phyloP scores from a whole-genome alignment of 2,888 invertebrate genomes.

The Athalia cordata region DNA sequence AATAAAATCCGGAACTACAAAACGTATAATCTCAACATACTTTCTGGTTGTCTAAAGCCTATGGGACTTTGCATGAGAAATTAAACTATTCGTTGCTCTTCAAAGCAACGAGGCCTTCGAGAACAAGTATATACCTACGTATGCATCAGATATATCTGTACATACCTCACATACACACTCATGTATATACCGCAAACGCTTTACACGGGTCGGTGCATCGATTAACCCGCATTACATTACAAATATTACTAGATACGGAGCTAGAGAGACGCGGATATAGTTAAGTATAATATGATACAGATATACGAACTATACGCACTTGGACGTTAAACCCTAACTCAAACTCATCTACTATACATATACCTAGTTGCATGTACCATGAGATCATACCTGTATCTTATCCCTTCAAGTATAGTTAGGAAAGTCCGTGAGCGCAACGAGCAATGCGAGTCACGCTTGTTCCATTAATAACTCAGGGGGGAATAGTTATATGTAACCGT shows the following conservation, averaged over 20 bases:
- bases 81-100: background rate
- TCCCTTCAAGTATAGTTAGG: background rate
- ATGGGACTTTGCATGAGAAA: background rate
- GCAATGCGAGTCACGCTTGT: conserved; percentile 57
- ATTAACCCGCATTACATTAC: conserved; percentile 68
- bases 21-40: too few species aligned
- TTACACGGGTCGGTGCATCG: conserved; percentile 69
- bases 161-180: background rate
- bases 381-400: too few species aligned
- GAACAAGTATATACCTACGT: conserved; percentile 43
- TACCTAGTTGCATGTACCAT: too few species aligned
- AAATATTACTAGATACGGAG: conserved; percentile 44
- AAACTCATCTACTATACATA: too few species aligned
- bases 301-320: background rate
- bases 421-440: conserved; percentile 10
- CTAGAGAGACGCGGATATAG: background rate
- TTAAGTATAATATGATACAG: background rate
- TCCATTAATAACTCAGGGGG: conserved; percentile 58
- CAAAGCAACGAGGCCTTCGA: conserved; percentile 40
- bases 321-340: too few species aligned
- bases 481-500: conserved; percentile 10
- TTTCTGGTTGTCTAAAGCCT: background rate
- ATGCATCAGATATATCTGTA: conserved; percentile 37
- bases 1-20: too few species aligned
- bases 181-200: conserved; percentile 51